Evolutionary conservation across 1,140 invertebrate species (phyloP).

Genomic region (Pinna nobilis): DNA sequence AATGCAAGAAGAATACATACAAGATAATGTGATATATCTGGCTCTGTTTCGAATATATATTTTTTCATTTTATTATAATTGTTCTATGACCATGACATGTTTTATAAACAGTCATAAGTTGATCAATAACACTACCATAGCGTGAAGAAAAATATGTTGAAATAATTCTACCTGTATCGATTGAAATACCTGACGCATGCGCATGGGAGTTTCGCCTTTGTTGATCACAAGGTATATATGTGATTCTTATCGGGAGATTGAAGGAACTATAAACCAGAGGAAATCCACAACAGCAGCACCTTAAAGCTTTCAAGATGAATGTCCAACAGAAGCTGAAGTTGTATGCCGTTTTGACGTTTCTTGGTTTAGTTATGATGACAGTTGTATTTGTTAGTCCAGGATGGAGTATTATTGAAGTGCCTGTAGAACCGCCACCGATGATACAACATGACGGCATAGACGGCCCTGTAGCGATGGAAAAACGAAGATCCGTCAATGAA

Average conservation of each 20-base stretch:
- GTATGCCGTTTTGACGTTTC: not conserved
- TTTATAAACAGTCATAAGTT: not conserved
- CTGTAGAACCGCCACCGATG: not conserved
- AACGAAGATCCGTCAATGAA: no score
- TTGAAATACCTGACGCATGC: conserved; percentile 13
- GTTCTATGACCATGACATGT: not conserved
- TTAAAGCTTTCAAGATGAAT: not conserved
- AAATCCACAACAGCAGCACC: no score
- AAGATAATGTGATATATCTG: no score
- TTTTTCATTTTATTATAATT: not conserved
- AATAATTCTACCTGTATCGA: not conserved
- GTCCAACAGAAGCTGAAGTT: not conserved
- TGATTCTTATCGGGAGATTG: no score
- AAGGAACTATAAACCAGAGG: no score
- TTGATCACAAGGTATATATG: no score
- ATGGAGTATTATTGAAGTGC: not conserved
- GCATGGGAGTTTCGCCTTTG: conserved; percentile 2
- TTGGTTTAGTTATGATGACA: conserved; percentile 17
- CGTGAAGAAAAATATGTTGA: not conserved
- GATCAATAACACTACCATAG: not conserved
- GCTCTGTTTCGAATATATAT: not conserved
- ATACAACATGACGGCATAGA: no score
- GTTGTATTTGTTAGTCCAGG: conserved; percentile 14
- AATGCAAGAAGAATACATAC: no score
- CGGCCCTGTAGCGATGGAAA: not conserved